A percentile compares a stretch with the other conserved stretches of the same genome.
Evolutionary conservation across 2,113 vertebrate species (phyloP).

Genomic region (Trachemys scripta): DNA sequence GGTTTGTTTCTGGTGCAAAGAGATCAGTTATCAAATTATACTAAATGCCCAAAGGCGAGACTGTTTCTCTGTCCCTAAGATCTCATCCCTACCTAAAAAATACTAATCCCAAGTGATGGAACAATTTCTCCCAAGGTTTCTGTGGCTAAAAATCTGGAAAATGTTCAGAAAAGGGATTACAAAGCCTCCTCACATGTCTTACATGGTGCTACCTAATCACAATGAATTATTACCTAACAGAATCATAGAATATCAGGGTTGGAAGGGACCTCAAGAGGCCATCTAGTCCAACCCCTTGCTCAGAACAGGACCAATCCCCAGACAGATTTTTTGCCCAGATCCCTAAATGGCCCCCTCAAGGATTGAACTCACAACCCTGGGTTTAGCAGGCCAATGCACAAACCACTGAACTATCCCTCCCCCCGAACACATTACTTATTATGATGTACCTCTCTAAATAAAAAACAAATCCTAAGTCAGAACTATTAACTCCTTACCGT

Average conservation of each 20-base stretch:
- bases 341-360: too few relatives aligned
- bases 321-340: too few relatives aligned
- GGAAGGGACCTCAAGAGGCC: too few relatives aligned
- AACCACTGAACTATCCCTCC: too few relatives aligned
- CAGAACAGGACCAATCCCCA: too few relatives aligned
- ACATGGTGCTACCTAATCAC: neutral
- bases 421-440: neutral
- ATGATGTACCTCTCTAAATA: neutral
- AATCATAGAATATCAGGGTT: neutral
- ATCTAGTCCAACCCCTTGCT: too few relatives aligned
- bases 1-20: too few relatives aligned
- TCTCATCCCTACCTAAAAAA: neutral
- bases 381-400: too few relatives aligned
- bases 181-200: neutral
- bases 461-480: neutral
- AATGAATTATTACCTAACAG: neutral
- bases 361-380: too few relatives aligned
- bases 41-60: neutral
- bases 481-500: neutral
- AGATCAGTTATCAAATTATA: neutral
- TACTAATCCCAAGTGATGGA: neutral
- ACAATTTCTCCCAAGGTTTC: neutral
- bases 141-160: too few relatives aligned
- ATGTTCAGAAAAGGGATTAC: neutral
- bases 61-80: neutral